A percentile compares a stretch with the other conserved stretches of the same genome.
Evolutionary conservation across 2,797 vertebrate genomes (phyloP).

Genomic region (Buceros bicornis): DNA sequence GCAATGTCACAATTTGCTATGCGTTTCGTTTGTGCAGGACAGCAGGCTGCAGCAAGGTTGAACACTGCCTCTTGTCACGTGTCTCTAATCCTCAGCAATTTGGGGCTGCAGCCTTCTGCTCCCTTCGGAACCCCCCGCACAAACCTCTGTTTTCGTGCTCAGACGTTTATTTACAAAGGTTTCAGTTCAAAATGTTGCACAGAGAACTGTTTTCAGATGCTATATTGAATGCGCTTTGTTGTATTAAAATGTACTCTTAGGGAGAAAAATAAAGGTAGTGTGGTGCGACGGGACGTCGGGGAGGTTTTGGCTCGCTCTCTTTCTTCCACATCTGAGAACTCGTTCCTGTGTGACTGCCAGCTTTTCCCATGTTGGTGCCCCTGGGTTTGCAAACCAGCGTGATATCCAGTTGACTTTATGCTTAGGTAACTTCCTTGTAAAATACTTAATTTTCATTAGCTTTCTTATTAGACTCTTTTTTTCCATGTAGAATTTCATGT

Average conservation of each 20-base stretch:
- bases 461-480: background rate
- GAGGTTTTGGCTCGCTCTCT: background rate
- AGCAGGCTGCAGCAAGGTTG: background rate
- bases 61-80: background rate
- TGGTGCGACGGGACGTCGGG: background rate
- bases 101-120: background rate
- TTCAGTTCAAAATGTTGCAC: background rate
- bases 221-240: background rate
- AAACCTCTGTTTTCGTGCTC: background rate
- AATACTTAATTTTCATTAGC: slow-evolving; percentile 45
- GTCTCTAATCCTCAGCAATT: background rate
- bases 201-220: background rate
- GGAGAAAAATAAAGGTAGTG: rapidly evolving
- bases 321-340: background rate
- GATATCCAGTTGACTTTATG: background rate
- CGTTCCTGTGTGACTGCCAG: background rate
- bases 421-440: slow-evolving; percentile 27
- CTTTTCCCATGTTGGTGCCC: background rate
- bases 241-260: background rate
- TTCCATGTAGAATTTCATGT: background rate
- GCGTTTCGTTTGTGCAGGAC: background rate
- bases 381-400: background rate
- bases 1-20: background rate
- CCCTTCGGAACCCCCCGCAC: background rate
- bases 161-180: background rate